phyloP scores from a whole-genome alignment of 1,140 invertebrate species.

The Aphaenogaster ashmeadi region DNA sequence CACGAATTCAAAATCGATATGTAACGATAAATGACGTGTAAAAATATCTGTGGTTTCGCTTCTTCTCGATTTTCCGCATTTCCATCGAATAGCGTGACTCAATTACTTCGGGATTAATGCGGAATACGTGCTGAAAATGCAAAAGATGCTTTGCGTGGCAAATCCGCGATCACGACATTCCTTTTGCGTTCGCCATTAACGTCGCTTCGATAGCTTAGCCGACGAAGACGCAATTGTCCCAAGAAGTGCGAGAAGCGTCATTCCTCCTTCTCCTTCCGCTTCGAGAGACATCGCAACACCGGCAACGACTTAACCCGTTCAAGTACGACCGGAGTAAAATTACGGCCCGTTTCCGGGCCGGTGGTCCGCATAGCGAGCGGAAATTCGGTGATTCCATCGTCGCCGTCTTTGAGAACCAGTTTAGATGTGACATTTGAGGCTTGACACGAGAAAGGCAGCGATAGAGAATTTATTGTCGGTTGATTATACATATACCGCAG shows the following conservation, averaged over 20 bases:
- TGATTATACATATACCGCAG: background rate
- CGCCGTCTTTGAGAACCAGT: background rate
- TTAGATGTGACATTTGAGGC: conserved; percentile 12
- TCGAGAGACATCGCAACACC: conserved; percentile 35
- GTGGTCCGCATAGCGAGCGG: conserved; percentile 24
- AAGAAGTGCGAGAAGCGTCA: background rate
- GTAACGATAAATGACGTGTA: background rate
- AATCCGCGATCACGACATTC: conserved; percentile 24
- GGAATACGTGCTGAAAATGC: conserved; percentile 10
- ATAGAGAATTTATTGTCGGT: conserved; percentile 3
- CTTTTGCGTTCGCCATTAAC: conserved; percentile 42
- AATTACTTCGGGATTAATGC: conserved; percentile 36
- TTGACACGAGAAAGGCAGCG: background rate
- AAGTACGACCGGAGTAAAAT: conserved; percentile 66
- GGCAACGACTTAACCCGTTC: conserved; percentile 62
- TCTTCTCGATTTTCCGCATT: conserved; percentile 7
- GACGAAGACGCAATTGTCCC: conserved; percentile 48
- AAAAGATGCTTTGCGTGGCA: background rate
- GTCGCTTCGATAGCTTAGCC: conserved; percentile 43
- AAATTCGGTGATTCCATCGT: conserved; percentile 42
- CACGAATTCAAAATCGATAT: background rate
- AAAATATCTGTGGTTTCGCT: conserved; percentile 18
- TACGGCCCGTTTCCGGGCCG: conserved; percentile 64
- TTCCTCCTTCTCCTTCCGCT: background rate
- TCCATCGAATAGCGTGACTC: conserved; percentile 8